A percentile compares a stretch with the other conserved stretches of the same genome.
Evolutionary conservation across 2,797 vertebrate species (phyloP).

Genomic region (Squalus acanthias): DNA sequence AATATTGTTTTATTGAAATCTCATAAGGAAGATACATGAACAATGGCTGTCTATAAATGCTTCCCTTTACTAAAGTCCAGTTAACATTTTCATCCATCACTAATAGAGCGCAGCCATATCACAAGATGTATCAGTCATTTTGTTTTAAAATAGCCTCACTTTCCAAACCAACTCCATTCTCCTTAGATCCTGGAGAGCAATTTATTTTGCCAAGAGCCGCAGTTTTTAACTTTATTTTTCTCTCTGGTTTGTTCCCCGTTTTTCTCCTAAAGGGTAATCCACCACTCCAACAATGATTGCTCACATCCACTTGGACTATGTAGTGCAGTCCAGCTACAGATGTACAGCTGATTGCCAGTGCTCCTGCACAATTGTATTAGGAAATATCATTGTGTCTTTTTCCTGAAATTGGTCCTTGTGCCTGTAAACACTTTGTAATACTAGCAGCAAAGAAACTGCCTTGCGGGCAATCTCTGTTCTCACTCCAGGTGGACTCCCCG

Average conservation of each 20-base stretch:
- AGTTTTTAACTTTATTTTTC: constrained; percentile 5
- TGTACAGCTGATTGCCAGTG: background rate
- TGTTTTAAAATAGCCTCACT: background rate
- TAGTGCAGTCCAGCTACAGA: background rate
- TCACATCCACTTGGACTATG: background rate
- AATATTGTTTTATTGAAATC: background rate
- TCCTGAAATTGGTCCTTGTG: background rate
- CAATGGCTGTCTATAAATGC: background rate
- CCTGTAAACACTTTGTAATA: background rate
- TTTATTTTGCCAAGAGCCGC: background rate
- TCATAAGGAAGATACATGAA: too few relatives aligned
- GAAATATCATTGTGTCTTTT: background rate
- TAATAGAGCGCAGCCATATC: background rate
- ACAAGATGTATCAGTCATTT: background rate
- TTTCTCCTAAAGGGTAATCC: background rate
- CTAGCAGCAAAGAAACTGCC: background rate
- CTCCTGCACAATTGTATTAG: background rate
- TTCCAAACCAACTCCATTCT: background rate
- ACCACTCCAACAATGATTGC: background rate
- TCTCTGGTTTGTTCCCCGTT: background rate
- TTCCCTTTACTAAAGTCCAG: background rate
- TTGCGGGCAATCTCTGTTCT: background rate
- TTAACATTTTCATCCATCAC: background rate
- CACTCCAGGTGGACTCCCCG: background rate
- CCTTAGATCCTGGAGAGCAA: background rate